Evolutionary conservation across 2,797 vertebrate species (phyloP).

Genomic region (Gambelia wislizenii): DNA sequence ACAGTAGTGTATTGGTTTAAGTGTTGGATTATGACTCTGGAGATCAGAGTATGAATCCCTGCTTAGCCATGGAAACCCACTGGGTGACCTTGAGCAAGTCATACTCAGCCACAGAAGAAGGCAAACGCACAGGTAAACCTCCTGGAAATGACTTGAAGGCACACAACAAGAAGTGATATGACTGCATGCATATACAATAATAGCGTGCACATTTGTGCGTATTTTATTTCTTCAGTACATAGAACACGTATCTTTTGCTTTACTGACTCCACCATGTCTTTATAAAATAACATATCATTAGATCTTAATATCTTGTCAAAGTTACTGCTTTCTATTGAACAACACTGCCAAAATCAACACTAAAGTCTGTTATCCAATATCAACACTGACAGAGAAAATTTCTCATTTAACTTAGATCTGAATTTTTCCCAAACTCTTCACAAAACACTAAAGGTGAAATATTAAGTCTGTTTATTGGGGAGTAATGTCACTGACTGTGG

Average conservation of each 20-base stretch:
- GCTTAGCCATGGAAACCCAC: no score
- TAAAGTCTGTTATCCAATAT: not conserved
- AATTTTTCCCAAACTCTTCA: not conserved
- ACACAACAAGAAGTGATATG: no score
- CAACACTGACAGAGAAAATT: not conserved
- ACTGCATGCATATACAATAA: no score
- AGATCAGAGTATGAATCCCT: no score
- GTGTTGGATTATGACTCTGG: no score
- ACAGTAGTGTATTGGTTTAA: no score
- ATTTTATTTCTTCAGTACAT: not conserved
- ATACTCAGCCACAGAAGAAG: no score
- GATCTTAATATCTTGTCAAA: not conserved
- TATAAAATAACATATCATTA: not conserved
- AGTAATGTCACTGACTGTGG: not conserved
- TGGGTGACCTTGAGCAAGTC: no score
- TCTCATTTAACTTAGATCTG: not conserved
- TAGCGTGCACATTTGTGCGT: not conserved
- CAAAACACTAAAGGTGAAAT: not conserved
- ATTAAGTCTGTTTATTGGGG: not conserved
- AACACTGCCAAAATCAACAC: not conserved
- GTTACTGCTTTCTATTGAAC: not conserved
- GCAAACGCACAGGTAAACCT: no score
- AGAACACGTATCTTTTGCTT: not conserved
- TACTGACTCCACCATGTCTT: not conserved
- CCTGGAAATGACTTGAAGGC: no score